A percentile compares a stretch with the other conserved stretches of the same genome.
phyloP scores from a whole-genome alignment of 2,113 vertebrate genomes.

The Corythoichthys haematopterus region DNA sequence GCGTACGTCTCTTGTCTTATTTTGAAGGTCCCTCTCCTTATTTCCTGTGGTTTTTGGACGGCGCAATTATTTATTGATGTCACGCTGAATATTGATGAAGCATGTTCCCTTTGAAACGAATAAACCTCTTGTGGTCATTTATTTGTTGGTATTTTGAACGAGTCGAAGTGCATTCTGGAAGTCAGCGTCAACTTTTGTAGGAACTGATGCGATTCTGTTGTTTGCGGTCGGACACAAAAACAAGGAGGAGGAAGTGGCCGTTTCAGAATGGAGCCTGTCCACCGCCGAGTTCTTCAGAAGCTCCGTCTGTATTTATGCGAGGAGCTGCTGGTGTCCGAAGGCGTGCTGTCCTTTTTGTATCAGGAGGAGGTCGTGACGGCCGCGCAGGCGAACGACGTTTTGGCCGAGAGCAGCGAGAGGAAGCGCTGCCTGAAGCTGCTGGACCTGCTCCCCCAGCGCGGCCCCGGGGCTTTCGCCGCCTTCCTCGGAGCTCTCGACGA shows the following conservation, averaged over 20 bases:
- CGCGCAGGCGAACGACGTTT: constrained; percentile 81
- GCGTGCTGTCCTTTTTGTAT: constrained; percentile 83
- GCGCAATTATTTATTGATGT: neutral
- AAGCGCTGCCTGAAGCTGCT: constrained; percentile 78
- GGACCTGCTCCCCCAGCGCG: constrained; percentile 82
- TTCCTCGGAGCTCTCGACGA: constrained; percentile 84
- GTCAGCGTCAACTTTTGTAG: neutral
- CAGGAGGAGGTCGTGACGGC: constrained; percentile 84
- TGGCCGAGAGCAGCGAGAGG: constrained; percentile 72
- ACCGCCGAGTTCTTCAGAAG: constrained; percentile 78
- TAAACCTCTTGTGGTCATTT: too few species aligned
- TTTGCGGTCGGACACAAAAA: constrained; percentile 52
- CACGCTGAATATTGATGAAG: neutral
- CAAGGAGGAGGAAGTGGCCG: neutral
- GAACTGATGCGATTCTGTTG: constrained; percentile 34
- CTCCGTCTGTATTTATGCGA: constrained; percentile 77
- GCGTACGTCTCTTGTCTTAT: neutral
- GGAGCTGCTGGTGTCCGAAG: constrained; percentile 80
- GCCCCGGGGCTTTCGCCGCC: constrained; percentile 78
- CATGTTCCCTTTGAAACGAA: too few species aligned
- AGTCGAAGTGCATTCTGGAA: too few species aligned
- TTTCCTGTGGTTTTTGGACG: neutral
- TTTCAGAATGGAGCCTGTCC: constrained; percentile 77
- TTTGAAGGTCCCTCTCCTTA: neutral
- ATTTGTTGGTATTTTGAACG: too few species aligned